Conservation (phyloP, 2,797 vertebrate species). For the Rhincodon typus region DNA sequence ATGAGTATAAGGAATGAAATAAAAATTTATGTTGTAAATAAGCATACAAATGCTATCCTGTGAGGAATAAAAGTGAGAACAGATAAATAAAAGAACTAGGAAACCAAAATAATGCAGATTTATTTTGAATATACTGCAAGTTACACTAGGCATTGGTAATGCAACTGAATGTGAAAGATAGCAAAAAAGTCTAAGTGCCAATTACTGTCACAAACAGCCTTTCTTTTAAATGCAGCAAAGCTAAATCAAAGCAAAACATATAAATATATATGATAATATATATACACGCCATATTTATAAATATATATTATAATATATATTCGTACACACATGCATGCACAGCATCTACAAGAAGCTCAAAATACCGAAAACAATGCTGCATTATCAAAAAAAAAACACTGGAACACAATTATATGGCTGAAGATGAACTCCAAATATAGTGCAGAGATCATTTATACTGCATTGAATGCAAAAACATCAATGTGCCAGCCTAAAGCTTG, state of each 20-base stretch:
- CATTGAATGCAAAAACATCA: conserved; percentile 36
- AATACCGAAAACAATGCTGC: conserved; percentile 37
- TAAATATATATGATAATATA: conserved; percentile 99
- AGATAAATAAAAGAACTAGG: conserved; percentile 19
- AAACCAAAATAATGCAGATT: conserved; percentile 37
- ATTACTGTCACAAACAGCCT: conserved; percentile 98
- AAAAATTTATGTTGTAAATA: not conserved
- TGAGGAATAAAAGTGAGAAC: not conserved
- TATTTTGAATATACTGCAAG: conserved; percentile 96
- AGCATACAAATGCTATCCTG: not conserved
- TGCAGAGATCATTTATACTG: conserved; percentile 32
- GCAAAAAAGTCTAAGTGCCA: conserved; percentile 64
- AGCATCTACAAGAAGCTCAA: conserved; percentile 21
- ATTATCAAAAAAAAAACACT: conserved; percentile 34
- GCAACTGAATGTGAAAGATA: conserved; percentile 85
- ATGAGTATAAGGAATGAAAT: not conserved
- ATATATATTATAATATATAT: conserved; percentile 30
- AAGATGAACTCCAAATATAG: conserved; percentile 37
- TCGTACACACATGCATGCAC: not conserved
- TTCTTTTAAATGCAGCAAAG: conserved; percentile 50
- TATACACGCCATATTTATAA: conserved; percentile 9
- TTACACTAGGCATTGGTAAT: conserved; percentile 99
- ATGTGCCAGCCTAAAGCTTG: conserved; percentile 34
- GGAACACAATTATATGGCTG: conserved; percentile 30
- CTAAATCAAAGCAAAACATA: conserved; percentile 82